Evolutionary conservation across 1,140 invertebrate species (phyloP).

Genomic region (Drosophila serrata): DNA sequence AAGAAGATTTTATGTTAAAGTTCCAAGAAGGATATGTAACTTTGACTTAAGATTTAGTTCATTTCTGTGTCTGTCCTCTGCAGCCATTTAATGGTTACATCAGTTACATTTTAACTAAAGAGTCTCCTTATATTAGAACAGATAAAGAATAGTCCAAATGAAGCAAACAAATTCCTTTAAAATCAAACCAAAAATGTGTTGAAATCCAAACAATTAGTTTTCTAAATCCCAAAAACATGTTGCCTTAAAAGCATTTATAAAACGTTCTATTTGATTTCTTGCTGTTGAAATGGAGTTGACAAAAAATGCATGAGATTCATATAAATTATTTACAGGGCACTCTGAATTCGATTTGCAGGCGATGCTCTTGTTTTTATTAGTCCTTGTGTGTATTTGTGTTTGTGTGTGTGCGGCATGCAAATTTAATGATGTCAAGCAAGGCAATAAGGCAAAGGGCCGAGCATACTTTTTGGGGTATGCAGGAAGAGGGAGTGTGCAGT

Average conservation of each 20-base stretch:
- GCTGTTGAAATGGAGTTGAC: not conserved
- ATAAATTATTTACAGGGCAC: slow-evolving; percentile 21
- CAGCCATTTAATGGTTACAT: too few relatives aligned
- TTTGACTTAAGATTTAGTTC: too few relatives aligned
- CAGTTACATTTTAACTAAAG: too few relatives aligned
- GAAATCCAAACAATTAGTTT: not conserved
- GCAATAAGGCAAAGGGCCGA: slow-evolving; percentile 15
- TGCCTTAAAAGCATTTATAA: not conserved
- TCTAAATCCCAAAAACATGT: not conserved
- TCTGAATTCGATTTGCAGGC: slow-evolving; percentile 1
- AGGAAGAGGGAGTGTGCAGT: not conserved
- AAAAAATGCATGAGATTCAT: not conserved
- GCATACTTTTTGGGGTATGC: slow-evolving; percentile 56
- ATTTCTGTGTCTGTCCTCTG: too few relatives aligned
- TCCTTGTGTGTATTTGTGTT: slow-evolving; percentile 3
- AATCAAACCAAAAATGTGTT: not conserved
- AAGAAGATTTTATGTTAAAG: too few relatives aligned
- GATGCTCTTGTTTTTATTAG: slow-evolving; percentile 22
- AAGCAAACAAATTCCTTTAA: too few relatives aligned
- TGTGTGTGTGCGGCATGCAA: slow-evolving; percentile 35
- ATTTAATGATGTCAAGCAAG: slow-evolving; percentile 66
- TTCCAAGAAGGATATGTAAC: too few relatives aligned
- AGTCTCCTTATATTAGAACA: too few relatives aligned
- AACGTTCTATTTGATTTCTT: not conserved
- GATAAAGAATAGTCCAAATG: too few relatives aligned